Evolutionary conservation across 2,888 invertebrate genomes (phyloP).

Genomic region (Lissonota sp.): DNA sequence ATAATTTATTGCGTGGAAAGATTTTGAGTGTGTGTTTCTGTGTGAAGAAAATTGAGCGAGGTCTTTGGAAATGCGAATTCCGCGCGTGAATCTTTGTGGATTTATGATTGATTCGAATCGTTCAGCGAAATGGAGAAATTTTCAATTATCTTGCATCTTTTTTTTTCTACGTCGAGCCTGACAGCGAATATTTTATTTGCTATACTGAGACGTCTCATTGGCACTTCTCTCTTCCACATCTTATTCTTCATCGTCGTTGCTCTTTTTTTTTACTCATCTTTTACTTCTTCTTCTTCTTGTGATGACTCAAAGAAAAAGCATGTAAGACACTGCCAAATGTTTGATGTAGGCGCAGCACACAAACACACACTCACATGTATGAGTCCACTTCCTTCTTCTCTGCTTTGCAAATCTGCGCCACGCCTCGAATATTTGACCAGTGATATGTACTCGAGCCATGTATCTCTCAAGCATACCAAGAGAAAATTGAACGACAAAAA

Average conservation of each 20-base stretch:
- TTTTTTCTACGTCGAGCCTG: neutral
- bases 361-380: neutral
- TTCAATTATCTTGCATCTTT: slow-evolving; percentile 15
- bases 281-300: neutral
- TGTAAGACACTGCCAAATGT: slow-evolving; percentile 63
- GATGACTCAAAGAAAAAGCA: slow-evolving; percentile 48
- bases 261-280: slow-evolving; percentile 2
- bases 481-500: neutral
- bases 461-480: neutral
- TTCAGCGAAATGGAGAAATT: neutral
- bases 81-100: neutral
- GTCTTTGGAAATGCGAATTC: neutral
- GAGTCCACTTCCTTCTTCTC: slow-evolving; percentile 42
- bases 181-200: slow-evolving; percentile 10
- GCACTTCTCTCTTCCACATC: neutral
- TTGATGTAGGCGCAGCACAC: slow-evolving; percentile 76
- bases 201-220: neutral
- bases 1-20: slow-evolving; percentile 11
- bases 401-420: slow-evolving; percentile 73
- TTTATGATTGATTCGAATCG: neutral
- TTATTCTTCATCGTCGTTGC: neutral
- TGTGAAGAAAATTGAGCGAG: neutral
- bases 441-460: slow-evolving; percentile 62
- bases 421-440: slow-evolving; percentile 82
- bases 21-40: neutral